Evolutionary conservation across 37 sponge, comb jelly and placozoan genomes (phyloP).

Genomic region (Crambe crambe): DNA sequence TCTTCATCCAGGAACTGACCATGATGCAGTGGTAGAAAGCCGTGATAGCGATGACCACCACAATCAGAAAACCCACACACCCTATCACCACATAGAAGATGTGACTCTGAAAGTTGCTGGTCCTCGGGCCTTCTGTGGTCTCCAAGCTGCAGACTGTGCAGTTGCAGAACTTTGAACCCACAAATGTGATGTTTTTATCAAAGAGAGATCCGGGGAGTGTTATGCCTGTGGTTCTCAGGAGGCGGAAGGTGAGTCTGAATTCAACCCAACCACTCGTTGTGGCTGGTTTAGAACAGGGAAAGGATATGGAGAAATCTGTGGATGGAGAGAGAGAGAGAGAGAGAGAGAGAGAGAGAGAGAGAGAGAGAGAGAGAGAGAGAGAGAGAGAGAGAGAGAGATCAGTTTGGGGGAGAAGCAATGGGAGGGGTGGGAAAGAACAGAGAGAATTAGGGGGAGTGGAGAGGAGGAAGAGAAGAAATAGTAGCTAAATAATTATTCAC

Average conservation of each 20-base stretch:
- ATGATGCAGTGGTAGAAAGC: slow-evolving; percentile 60
- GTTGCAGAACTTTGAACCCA: slow-evolving; percentile 17
- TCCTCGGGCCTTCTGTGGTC: not conserved
- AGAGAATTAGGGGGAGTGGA: too few species aligned
- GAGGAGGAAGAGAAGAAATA: too few species aligned
- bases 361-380: too few species aligned
- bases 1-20: slow-evolving; percentile 5
- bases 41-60: slow-evolving; percentile 33
- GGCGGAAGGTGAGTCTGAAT: slow-evolving; percentile 11
- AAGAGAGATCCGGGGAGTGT: not conserved
- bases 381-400: too few species aligned
- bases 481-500: too few species aligned
- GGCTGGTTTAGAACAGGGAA: not conserved
- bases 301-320: not conserved
- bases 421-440: too few species aligned
- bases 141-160: not conserved
- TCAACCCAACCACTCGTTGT: not conserved
- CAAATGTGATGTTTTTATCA: not conserved
- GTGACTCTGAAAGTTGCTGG: not conserved
- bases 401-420: too few species aligned
- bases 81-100: slow-evolving; percentile 47
- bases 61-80: slow-evolving; percentile 45
- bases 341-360: slow-evolving; percentile 23
- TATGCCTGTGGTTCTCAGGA: not conserved
- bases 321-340: slow-evolving; percentile 5